Percentiles rank a stretch among this genome's conserved stretches.
Evolutionary conservation across 2,888 invertebrate genomes (phyloP).

Genomic region (Acrocera orbiculus): DNA sequence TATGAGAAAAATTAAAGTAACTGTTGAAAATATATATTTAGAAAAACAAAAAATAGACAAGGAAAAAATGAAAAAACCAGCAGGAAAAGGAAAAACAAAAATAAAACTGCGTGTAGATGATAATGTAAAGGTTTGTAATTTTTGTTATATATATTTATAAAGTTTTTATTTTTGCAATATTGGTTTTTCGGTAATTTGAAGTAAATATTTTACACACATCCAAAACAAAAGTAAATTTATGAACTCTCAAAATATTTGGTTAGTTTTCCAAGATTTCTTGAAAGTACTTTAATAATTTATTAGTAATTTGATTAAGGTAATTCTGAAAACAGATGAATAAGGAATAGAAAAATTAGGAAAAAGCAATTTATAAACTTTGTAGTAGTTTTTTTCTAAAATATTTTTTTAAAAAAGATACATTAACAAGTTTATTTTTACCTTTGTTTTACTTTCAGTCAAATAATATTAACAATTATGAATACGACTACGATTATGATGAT

Average conservation of each 20-base stretch:
- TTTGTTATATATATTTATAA: background rate
- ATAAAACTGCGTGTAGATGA: constrained; percentile 54
- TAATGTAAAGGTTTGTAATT: constrained; percentile 38
- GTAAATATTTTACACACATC: no score
- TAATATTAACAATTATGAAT: constrained; percentile 48
- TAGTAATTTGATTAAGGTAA: no score
- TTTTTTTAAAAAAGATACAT: no score
- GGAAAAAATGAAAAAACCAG: constrained; percentile 58
- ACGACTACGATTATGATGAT: constrained; percentile 55
- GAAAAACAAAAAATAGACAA: constrained; percentile 82
- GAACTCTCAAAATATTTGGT: no score
- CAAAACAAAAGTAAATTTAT: no score
- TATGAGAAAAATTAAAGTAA: constrained; percentile 70
- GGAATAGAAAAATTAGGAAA: no score
- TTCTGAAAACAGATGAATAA: no score
- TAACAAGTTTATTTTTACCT: background rate
- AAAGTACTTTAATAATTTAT: no score
- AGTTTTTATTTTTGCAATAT: constrained; percentile 5
- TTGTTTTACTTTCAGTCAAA: constrained; percentile 33
- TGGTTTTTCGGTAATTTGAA: no score
- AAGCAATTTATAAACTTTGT: no score
- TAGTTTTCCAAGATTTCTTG: no score
- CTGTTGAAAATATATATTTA: constrained; percentile 65
- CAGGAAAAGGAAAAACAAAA: constrained; percentile 63
- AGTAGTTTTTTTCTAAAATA: no score